A percentile compares a stretch with the other conserved stretches of the same genome.
Conservation (phyloP, 2,888 invertebrate genomes). For the Melanargia galathea region DNA sequence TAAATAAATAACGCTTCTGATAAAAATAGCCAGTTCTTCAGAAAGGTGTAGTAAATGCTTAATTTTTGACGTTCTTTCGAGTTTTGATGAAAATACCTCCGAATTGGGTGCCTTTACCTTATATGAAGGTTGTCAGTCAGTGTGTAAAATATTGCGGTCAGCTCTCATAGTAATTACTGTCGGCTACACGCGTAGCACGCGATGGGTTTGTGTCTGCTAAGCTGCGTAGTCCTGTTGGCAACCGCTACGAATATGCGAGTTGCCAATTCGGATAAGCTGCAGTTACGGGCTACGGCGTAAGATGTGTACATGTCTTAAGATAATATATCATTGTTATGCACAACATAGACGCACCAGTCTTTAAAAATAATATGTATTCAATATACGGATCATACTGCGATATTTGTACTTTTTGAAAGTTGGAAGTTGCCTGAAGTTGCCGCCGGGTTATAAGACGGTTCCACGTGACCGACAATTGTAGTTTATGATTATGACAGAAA, state of each 20-base stretch:
- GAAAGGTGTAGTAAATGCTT: no score
- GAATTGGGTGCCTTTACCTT: no score
- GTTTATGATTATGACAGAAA: no score
- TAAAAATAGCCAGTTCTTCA: no score
- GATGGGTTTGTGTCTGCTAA: constrained; percentile 60
- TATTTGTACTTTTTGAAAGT: neutral
- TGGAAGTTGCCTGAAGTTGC: neutral
- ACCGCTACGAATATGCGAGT: constrained; percentile 67
- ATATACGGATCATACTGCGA: neutral
- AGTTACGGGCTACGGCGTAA: constrained; percentile 47
- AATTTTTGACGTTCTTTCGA: no score
- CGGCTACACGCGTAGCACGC: constrained; percentile 58
- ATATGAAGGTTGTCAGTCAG: neutral
- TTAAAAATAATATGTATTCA: neutral
- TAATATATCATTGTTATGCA: neutral
- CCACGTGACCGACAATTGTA: no score
- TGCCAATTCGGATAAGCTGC: constrained; percentile 66
- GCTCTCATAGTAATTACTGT: constrained; percentile 7
- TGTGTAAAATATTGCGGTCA: neutral
- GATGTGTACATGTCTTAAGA: constrained; percentile 22
- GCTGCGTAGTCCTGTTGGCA: constrained; percentile 73
- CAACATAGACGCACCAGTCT: neutral
- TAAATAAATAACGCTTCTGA: no score
- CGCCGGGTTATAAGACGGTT: neutral
- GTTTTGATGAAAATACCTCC: no score